Evolutionary conservation across 2,797 vertebrate genomes (phyloP).

Genomic region (Cossypha heuglini): DNA sequence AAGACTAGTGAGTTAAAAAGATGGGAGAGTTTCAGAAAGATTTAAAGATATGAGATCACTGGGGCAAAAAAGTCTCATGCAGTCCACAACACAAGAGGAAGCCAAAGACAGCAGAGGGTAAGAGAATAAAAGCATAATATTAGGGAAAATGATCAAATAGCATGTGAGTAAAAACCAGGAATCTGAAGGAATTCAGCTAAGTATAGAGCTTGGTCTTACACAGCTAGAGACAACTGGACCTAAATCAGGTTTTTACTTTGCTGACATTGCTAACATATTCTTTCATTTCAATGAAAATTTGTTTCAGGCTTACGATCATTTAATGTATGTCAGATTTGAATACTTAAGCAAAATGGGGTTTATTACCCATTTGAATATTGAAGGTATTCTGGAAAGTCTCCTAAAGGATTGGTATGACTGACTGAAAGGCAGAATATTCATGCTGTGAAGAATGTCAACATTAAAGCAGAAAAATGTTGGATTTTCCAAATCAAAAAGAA

Average conservation of each 20-base stretch:
- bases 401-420: neutral
- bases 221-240: neutral
- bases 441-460: neutral
- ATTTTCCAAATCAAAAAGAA: conserved; percentile 2
- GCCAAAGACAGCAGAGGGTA: neutral
- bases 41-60: neutral
- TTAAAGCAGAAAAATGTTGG: neutral
- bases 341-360: conserved; percentile 29
- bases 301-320: conserved; percentile 12
- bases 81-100: neutral
- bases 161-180: neutral
- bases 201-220: neutral
- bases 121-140: neutral
- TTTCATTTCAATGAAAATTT: conserved; percentile 23
- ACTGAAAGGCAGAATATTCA: conserved; percentile 11
- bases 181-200: neutral
- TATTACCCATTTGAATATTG: conserved; percentile 22
- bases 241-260: conserved; percentile 11
- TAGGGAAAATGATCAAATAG: neutral
- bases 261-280: conserved; percentile 12
- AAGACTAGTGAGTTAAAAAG: neutral
- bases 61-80: neutral
- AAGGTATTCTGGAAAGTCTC: conserved; percentile 17
- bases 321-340: conserved; percentile 35
- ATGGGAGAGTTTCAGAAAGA: neutral